A percentile compares a stretch with the other conserved stretches of the same genome.
These are phyloP conservation scores for Brevipalpus yothersi DNA, from an alignment of 1,140 invertebrate species.

Conservation along the genomic window DNA sequence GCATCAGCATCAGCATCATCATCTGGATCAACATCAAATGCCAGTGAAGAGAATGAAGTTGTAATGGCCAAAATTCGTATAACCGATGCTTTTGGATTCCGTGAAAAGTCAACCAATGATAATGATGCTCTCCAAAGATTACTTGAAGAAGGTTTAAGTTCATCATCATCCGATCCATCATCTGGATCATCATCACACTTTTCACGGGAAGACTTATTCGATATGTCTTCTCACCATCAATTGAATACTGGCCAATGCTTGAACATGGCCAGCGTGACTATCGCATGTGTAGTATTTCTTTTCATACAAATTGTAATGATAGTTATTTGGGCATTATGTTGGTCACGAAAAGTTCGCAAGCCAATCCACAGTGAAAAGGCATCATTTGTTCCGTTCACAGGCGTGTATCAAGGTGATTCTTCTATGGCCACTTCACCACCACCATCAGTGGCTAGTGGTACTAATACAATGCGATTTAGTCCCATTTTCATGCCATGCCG, in stretches of 20 bases:
- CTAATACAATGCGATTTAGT: too few species aligned
- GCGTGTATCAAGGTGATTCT: too few species aligned
- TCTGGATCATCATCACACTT: background rate
- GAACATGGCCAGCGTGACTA: constrained; percentile 44
- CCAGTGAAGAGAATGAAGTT: constrained; percentile 36
- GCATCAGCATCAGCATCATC: too few species aligned
- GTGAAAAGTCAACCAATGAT: constrained; percentile 7
- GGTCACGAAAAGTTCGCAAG: constrained; percentile 30
- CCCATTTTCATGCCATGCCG: too few species aligned
- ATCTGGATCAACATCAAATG: constrained; percentile 13
- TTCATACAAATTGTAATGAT: constrained; percentile 53
- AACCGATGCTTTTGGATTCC: constrained; percentile 49
- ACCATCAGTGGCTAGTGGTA: too few species aligned
- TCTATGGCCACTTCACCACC: too few species aligned
- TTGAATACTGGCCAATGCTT: constrained; percentile 28
- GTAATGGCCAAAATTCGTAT: constrained; percentile 73
- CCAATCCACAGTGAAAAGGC: too few species aligned
- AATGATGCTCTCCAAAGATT: background rate
- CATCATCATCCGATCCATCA: background rate
- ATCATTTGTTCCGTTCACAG: too few species aligned
- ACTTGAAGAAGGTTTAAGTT: background rate
- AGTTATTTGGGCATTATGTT: constrained; percentile 53
- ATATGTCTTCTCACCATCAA: background rate
- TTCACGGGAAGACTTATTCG: background rate
- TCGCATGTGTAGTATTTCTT: constrained; percentile 53